A percentile compares a stretch with the other conserved stretches of the same genome.
Conservation (phyloP, 2,113 vertebrate species). For the Hemiscyllium ocellatum region DNA sequence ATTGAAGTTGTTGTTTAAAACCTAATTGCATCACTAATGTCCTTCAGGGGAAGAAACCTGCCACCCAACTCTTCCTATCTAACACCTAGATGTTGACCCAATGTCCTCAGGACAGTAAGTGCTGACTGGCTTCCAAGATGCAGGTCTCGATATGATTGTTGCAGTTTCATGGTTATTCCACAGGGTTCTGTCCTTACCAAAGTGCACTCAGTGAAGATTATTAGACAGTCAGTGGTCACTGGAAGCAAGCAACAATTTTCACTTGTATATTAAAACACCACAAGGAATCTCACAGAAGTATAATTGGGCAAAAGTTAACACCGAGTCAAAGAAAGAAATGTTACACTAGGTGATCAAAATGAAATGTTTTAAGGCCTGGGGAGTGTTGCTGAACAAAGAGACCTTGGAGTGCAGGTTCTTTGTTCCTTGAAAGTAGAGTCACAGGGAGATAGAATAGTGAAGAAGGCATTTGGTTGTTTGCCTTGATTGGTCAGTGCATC, state of each 20-base stretch:
- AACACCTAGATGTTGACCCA: neutral
- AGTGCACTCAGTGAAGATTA: neutral
- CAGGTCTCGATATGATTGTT: neutral
- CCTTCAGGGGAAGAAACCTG: neutral
- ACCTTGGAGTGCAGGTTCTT: too few relatives aligned
- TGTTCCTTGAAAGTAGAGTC: too few relatives aligned
- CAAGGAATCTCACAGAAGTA: neutral
- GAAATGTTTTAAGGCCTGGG: neutral
- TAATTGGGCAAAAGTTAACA: neutral
- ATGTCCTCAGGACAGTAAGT: neutral
- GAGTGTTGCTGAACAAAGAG: too few relatives aligned
- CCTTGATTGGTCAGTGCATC: too few relatives aligned
- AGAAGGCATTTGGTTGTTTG: too few relatives aligned
- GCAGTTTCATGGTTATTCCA: neutral
- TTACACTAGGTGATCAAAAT: neutral
- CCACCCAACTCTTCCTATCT: neutral
- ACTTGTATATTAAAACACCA: neutral
- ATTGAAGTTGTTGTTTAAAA: neutral
- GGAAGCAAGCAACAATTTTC: neutral
- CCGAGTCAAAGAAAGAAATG: neutral
- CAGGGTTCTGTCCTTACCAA: neutral
- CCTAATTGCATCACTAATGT: neutral
- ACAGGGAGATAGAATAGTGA: too few relatives aligned
- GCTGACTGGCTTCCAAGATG: neutral
- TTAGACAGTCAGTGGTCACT: neutral